phyloP scores from a whole-genome alignment of 2,797 vertebrate genomes.

The Phalanger gymnotis region DNA sequence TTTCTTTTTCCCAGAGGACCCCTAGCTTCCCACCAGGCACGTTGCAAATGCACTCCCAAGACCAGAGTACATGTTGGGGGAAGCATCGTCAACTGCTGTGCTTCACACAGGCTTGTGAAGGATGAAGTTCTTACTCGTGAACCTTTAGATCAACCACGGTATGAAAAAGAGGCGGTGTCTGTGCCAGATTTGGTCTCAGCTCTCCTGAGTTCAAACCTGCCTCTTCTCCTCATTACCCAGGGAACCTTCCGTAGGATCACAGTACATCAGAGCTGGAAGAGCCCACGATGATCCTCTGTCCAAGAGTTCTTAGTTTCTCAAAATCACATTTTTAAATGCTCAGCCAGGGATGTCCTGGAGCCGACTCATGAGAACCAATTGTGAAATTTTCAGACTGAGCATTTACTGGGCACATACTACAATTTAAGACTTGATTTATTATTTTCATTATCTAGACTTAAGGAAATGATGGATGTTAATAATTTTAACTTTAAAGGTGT shows the following conservation, averaged over 20 bases:
- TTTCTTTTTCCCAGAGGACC: background rate
- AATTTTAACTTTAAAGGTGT: background rate
- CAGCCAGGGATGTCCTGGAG: background rate
- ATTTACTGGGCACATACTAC: background rate
- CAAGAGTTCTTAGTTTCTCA: background rate
- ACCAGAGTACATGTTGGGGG: background rate
- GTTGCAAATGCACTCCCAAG: background rate
- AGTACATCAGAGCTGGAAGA: background rate
- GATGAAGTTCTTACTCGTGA: background rate
- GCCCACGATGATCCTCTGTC: background rate
- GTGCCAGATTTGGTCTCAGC: background rate
- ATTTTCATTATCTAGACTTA: background rate
- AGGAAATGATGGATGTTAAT: background rate
- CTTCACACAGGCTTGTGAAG: background rate
- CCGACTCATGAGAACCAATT: background rate
- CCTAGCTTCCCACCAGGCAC: background rate
- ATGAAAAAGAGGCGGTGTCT: background rate
- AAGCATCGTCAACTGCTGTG: background rate
- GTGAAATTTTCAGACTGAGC: background rate
- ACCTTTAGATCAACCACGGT: background rate
- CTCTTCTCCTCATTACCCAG: background rate
- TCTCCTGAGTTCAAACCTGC: background rate
- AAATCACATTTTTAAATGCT: background rate
- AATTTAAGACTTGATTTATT: background rate
- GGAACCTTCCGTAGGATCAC: background rate